Conservation (phyloP, 1,140 invertebrate species). For the Asobara japonica region DNA sequence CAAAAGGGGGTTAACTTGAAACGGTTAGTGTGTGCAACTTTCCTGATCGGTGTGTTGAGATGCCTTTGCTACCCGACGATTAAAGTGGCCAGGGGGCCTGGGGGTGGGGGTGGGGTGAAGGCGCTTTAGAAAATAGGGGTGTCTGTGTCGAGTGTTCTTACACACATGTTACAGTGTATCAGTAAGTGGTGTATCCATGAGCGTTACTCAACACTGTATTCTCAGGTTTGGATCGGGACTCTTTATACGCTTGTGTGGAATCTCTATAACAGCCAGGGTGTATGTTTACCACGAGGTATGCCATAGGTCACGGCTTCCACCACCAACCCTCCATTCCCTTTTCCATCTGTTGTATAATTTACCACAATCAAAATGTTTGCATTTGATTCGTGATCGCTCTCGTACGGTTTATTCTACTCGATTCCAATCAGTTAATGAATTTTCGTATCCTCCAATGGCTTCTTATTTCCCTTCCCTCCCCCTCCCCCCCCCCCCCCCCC, state of each 20-base stretch:
- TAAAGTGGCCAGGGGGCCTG: background rate
- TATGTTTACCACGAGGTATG: background rate
- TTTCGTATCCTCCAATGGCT: background rate
- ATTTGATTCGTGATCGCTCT: background rate
- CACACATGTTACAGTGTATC: background rate
- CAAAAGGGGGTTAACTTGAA: constrained; percentile 16
- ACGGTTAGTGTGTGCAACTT: constrained; percentile 1
- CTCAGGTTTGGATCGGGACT: background rate
- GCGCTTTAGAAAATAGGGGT: constrained; percentile 4
- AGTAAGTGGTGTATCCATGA: no score
- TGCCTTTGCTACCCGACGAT: constrained; percentile 20
- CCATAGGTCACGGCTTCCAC: background rate
- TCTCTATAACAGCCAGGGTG: background rate
- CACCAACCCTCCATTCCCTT: no score
- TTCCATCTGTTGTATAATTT: background rate
- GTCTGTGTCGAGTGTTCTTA: background rate
- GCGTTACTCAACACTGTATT: background rate
- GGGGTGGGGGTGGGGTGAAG: background rate
- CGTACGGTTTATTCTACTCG: background rate
- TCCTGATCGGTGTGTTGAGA: constrained; percentile 16
- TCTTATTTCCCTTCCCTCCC: background rate
- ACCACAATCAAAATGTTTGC: background rate
- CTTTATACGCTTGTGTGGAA: background rate
- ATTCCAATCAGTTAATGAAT: constrained; percentile 5
- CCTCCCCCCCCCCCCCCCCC: no score